phyloP scores from a whole-genome alignment of 35 echinoderm and acorn worm species.

The Lytechinus variegatus region DNA sequence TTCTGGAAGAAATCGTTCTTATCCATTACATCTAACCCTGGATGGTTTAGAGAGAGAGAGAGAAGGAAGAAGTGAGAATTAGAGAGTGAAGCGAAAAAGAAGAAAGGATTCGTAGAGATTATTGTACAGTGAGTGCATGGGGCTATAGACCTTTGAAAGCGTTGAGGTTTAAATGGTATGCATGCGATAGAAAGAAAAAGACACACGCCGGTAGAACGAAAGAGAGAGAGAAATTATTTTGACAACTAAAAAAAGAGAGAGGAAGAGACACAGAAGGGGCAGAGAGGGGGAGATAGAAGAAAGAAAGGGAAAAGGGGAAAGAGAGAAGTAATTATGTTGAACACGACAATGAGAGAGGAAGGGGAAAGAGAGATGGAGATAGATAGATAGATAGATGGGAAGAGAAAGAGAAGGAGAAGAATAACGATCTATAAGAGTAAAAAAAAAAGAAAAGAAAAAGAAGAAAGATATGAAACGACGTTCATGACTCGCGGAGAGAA shows the following conservation, averaged over 20 bases:
- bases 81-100: not conserved
- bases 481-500: not conserved
- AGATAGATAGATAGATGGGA: not conserved
- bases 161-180: no score
- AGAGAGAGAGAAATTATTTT: not conserved
- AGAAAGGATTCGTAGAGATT: no score
- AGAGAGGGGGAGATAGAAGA: no score
- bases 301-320: no score
- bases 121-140: no score
- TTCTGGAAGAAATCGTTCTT: not conserved
- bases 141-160: no score
- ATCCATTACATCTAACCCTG: not conserved
- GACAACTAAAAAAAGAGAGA: not conserved
- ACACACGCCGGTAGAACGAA: no score
- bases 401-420: not conserved
- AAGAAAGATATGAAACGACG: not conserved
- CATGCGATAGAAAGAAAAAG: no score
- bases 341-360: not conserved
- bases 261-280: not conserved
- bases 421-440: not conserved
- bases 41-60: not conserved
- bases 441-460: not conserved
- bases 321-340: no score
- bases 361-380: not conserved
- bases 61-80: not conserved